phyloP scores from a whole-genome alignment of 2,797 vertebrate genomes.

The Hydrophis major region DNA sequence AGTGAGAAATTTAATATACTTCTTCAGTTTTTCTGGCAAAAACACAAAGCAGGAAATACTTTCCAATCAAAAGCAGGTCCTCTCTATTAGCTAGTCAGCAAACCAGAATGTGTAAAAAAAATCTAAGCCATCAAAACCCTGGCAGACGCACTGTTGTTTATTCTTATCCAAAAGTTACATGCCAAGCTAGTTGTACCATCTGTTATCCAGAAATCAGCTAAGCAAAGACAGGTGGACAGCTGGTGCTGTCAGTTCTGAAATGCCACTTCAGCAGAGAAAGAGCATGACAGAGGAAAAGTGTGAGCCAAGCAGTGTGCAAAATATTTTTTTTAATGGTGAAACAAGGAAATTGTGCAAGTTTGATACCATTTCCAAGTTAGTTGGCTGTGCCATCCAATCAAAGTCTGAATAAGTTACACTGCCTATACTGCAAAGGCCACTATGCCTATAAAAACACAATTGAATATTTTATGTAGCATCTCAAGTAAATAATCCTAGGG shows the following conservation, averaged over 20 bases:
- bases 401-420: conserved; percentile 2
- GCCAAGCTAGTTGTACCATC: conserved; percentile 72
- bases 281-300: conserved; percentile 42
- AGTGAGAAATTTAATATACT: not conserved
- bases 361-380: conserved; percentile 41
- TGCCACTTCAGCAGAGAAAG: conserved; percentile 63
- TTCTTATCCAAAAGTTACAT: conserved; percentile 60
- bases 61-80: conserved; percentile 41
- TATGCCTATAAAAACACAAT: conserved; percentile 11
- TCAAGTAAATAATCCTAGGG: conserved; percentile 12
- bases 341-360: conserved; percentile 37
- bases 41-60: conserved; percentile 13
- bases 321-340: conserved; percentile 22
- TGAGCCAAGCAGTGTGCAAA: conserved; percentile 53
- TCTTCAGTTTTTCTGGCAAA: conserved; percentile 44
- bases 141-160: conserved; percentile 60
- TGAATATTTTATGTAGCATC: not conserved
- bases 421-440: conserved; percentile 25
- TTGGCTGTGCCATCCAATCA: conserved; percentile 18
- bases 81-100: conserved; percentile 51
- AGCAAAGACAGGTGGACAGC: conserved; percentile 65
- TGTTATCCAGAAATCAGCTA: conserved; percentile 67
- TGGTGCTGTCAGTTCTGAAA: conserved; percentile 68
- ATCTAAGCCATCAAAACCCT: conserved; percentile 63
- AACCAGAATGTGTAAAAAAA: conserved; percentile 53